Conservation (phyloP, 2,888 invertebrate genomes). For the Crossocerus cetratus region DNA sequence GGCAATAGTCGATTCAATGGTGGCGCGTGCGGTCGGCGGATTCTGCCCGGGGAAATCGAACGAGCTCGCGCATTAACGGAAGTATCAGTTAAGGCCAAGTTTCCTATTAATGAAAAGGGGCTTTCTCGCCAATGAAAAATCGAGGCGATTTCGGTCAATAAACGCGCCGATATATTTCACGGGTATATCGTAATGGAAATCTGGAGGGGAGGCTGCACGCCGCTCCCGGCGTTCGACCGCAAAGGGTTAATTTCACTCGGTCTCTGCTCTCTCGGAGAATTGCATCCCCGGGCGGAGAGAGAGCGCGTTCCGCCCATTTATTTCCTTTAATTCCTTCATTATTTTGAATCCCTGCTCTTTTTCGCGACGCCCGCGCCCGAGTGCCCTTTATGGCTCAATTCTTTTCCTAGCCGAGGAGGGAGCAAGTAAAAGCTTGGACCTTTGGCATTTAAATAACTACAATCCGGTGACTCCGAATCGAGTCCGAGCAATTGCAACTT, state of each 20-base stretch:
- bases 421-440: too few relatives aligned
- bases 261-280: neutral
- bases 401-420: too few relatives aligned
- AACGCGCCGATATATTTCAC: neutral
- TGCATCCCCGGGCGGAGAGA: neutral
- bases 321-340: constrained; percentile 3
- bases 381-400: too few relatives aligned
- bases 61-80: too few relatives aligned
- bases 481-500: too few relatives aligned
- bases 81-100: neutral
- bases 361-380: neutral
- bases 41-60: too few relatives aligned
- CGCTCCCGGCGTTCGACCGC: neutral
- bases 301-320: neutral
- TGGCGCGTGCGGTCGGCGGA: too few relatives aligned
- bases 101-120: neutral
- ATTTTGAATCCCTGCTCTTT: constrained; percentile 2
- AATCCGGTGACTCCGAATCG: too few relatives aligned
- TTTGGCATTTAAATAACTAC: too few relatives aligned
- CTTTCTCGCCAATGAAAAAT: neutral
- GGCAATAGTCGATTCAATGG: neutral
- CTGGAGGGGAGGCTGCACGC: neutral
- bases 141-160: neutral
- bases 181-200: neutral
- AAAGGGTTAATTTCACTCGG: constrained; percentile 2